phyloP scores from a whole-genome alignment of 35 echinoderm and acorn worm genomes.

The Apostichopus japonicus region DNA sequence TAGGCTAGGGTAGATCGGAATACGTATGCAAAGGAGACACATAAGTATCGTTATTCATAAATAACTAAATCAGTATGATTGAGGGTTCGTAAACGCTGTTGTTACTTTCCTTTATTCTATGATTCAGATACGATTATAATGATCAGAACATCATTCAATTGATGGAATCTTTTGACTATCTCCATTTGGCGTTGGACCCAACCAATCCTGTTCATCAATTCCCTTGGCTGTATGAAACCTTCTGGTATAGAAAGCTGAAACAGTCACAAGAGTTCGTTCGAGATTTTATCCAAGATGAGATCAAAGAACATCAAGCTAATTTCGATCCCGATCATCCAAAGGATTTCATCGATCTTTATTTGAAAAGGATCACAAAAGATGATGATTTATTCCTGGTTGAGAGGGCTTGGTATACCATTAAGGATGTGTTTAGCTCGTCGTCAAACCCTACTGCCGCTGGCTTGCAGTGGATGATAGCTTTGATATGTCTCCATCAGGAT shows the following conservation, averaged over 20 bases:
- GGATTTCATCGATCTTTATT: constrained; percentile 9
- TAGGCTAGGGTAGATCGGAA: too few relatives aligned
- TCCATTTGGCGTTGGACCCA: constrained; percentile 2
- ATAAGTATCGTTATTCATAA: too few relatives aligned
- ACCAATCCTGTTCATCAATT: constrained; percentile 8
- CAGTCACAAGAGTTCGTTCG: constrained; percentile 2
- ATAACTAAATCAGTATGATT: too few relatives aligned
- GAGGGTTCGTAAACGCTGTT: too few relatives aligned
- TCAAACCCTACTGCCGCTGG: constrained; percentile 7
- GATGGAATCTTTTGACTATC: constrained; percentile 13
- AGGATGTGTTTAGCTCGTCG: constrained; percentile 19
- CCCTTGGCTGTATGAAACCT: constrained; percentile 29
- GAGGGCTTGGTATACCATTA: constrained; percentile 39
- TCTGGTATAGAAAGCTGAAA: background rate
- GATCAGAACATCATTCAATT: background rate
- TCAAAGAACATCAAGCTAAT: background rate
- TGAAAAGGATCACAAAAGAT: background rate
- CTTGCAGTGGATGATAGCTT: constrained; percentile 25
- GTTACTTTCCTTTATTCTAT: too few relatives aligned
- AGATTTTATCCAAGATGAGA: constrained; percentile 13
- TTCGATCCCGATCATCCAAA: background rate
- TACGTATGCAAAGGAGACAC: too few relatives aligned
- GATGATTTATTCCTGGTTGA: background rate
- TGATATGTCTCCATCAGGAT: constrained; percentile 8
- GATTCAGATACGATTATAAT: background rate